Conservation (phyloP, 2,888 invertebrate genomes). For the Stratiomys singularior region DNA sequence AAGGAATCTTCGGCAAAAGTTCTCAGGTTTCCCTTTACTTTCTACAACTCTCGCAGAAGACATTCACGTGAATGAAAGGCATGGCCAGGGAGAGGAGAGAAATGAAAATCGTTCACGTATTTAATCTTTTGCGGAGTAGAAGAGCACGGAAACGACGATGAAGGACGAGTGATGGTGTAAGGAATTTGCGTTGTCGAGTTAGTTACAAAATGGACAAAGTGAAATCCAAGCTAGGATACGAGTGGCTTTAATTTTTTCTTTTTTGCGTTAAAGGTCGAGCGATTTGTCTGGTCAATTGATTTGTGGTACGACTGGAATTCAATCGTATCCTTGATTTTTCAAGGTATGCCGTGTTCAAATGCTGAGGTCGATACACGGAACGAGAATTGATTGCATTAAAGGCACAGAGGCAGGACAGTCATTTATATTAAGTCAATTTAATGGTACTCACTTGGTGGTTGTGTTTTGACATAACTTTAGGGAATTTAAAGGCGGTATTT, state of each 20-base stretch:
- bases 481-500: too few relatives aligned
- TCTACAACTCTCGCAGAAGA: not conserved
- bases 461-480: too few relatives aligned
- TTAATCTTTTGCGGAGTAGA: not conserved
- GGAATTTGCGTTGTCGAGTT: slow-evolving; percentile 11
- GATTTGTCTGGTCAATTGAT: slow-evolving; percentile 43
- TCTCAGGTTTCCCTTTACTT: not conserved
- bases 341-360: not conserved
- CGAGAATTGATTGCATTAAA: too few relatives aligned
- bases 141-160: slow-evolving; percentile 4
- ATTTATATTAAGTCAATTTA: slow-evolving; percentile 31
- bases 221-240: not conserved
- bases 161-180: not conserved
- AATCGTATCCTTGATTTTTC: slow-evolving; percentile 41
- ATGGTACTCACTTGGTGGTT: not conserved
- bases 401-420: not conserved
- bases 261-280: slow-evolving; percentile 30
- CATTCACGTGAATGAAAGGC: not conserved
- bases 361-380: too few relatives aligned
- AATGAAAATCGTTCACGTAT: not conserved
- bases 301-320: slow-evolving; percentile 43
- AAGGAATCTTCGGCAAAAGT: slow-evolving; percentile 18
- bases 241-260: not conserved
- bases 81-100: not conserved
- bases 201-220: not conserved